Percentiles rank a stretch among this genome's conserved stretches.
Conservation (phyloP, 2,888 invertebrate species). For the Drosophila robusta region DNA sequence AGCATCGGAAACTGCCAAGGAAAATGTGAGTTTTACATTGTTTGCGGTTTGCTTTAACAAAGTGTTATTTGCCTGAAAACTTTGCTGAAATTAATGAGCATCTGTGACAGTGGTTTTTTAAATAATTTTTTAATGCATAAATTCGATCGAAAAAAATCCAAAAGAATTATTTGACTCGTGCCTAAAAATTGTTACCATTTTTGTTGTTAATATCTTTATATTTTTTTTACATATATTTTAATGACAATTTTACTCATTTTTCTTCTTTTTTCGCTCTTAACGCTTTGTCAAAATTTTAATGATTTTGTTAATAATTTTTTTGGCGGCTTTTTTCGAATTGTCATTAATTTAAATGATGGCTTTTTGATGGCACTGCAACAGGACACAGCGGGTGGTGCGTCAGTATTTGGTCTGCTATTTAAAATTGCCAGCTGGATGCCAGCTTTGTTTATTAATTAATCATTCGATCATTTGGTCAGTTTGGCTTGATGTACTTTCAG, state of each 20-base stretch:
- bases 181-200: constrained; percentile 7
- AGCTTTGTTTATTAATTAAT: constrained; percentile 37
- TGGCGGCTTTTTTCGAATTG: background rate
- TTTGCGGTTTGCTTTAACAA: constrained; percentile 18
- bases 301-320: constrained; percentile 64
- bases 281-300: constrained; percentile 58
- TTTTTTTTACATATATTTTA: constrained; percentile 27
- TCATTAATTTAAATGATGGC: constrained; percentile 68
- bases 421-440: constrained; percentile 32
- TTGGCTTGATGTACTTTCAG: constrained; percentile 14
- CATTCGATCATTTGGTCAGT: constrained; percentile 45
- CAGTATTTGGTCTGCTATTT: constrained; percentile 28
- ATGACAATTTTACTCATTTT: constrained; percentile 17
- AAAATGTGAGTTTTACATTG: constrained; percentile 26
- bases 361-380: constrained; percentile 40
- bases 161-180: constrained; percentile 5
- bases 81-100: constrained; percentile 44
- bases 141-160: constrained; percentile 15
- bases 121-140: constrained; percentile 15
- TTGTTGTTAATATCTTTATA: constrained; percentile 12
- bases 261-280: constrained; percentile 4
- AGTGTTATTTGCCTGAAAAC: constrained; percentile 1
- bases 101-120: constrained; percentile 29
- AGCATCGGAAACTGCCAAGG: constrained; percentile 5
- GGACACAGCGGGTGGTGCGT: constrained; percentile 6